Base-by-base conservation (phyloP, 2,888 invertebrate genomes). In the Spialia ferax region DNA sequence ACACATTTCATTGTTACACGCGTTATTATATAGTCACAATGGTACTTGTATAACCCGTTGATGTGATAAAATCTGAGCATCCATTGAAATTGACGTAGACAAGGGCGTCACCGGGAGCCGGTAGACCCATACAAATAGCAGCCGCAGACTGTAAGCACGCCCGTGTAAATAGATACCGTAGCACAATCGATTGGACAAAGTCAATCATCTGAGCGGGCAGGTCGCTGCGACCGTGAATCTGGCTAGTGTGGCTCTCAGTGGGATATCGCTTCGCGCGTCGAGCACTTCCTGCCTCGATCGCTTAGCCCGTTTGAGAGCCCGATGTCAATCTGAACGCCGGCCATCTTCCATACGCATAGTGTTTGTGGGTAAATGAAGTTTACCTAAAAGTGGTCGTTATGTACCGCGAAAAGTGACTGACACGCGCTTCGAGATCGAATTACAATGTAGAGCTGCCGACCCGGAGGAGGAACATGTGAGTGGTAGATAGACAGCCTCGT, bases 201-300 rank as follows among this genome's bases (percentile, higher is more conserved):
- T 90, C 86, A 89, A 91, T 92, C 91, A 89, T 89, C 81, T 84
- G 86, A 81, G 82, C 81, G 83, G 82, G 78, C 86, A 86, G 88
- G 88, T 89, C 88, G 87, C 80, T 71, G 83, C 89, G 92, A 90
- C 93, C 93, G 92, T 93, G 93, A 93, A 91, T 89, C 82, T 83
- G 80, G 78, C 77, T 82, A 83, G 87, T 81, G 79, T 79, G 69
- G 72, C 70, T 69, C 73, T 74, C 75, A 76, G 76, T 77, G 73
- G 71, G 71, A 71, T 72, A 74, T 81, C 82, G 88, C 81, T 84
- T 81, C 81, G 87, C 90, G 87, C 79, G 78, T 79, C 75, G 91
- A 82, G 83, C 86, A 85, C 86, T 89, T 89, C 91, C 91, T 83
- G 83, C 74, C 82, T 73, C 67, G 69, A 71, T 63, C 67, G 69